Base-by-base conservation (phyloP, 2,797 vertebrate genomes). In the Clamator glandarius region DNA sequence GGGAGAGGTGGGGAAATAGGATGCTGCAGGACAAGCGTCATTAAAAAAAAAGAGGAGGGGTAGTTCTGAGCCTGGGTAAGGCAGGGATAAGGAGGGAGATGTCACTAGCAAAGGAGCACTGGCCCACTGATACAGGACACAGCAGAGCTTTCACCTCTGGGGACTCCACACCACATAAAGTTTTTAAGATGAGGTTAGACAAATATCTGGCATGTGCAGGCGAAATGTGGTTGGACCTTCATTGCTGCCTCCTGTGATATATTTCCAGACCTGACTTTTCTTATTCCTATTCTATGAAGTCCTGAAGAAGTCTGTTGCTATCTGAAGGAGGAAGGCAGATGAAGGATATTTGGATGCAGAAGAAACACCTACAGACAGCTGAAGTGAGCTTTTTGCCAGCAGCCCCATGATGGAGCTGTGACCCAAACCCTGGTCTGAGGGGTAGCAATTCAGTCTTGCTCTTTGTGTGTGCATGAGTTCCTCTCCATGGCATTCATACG, bases 131-230 rank as follows among this genome's bases (percentile, higher is more conserved):
- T 1, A 3, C 11, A 29, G 44, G 21, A 16, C 24, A 29, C 33
- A 82, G 19, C 55, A 62, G 82, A 73, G 21, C 59, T 79, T n/a
- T 28, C 21, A 5, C 0, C 0, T 28, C 52, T 33, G 64, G 6
- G 33, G 7, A 23, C 63, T 39, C 26, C 9, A 2, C 0, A 0
- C 8, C 11, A 28, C 24, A 2, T 8, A 24, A 39, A 0, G 0
- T 28, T 79, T 80, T 80, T 35, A 81, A 58, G 39, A 55, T 18
- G 21, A 41, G 15, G 6, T 19, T 8, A 54, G 20, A 35, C 13
- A 81, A 76, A 74, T 73, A 50, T 24, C 28, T 36, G 44, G 42
- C 3, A 8, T 0, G 0, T n/a, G 18, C 9, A 39, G 28, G 26
- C n/a, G 35, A 66, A 79, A 24, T 4, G 6, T 1, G 5, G 35